Base-by-base conservation (phyloP, 2,888 invertebrate species). In the Tipula lateralis region DNA sequence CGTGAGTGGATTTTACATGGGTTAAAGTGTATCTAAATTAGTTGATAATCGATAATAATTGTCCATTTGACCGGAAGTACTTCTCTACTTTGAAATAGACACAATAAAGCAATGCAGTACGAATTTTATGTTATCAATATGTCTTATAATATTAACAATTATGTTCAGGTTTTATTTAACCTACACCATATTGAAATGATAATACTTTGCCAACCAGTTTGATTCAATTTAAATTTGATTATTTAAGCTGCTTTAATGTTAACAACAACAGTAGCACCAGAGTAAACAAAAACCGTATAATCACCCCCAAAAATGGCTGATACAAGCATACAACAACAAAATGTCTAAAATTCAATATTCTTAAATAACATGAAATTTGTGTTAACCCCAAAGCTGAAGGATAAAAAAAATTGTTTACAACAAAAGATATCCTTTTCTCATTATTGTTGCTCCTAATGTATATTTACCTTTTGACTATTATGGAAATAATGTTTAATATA, bases 341-440 rank as follows among this genome's bases (percentile, higher is more conserved):
- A 6, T 5, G 9, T 5, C 9, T 24, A 24, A 66, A 66, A 66
- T 66, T 24, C 66, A 66, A 66, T 66, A 66, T 66, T 66, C 66
- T 66, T 66, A 66, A 66, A 66, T 24, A 66, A 66, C 66, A 66
- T 12, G 24, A 66, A 66, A 66, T 24, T 66, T 66, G 66, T 24
- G 66, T 66, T 66, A 66, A 66, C 66, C 66, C 66, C 19, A 66
- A 66, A 66, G 66, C 66, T 24, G 24, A 66, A 66, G 66, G 66
- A 66, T 66, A 66, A 66, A 66, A 19, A 66, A 24, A 39, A 39
- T 7, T 24, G 24, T 66, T 24, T 66, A 66, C 66, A 24, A 66
- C 66, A 66, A 66, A 66, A 66, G 66, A 66, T 66, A 66, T 66
- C 66, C 66, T 66, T 66, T 66, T 24, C 66, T 66, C 66, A 66